phyloP scores from a whole-genome alignment of 2,888 invertebrate genomes.

The Neoascia interrupta region DNA sequence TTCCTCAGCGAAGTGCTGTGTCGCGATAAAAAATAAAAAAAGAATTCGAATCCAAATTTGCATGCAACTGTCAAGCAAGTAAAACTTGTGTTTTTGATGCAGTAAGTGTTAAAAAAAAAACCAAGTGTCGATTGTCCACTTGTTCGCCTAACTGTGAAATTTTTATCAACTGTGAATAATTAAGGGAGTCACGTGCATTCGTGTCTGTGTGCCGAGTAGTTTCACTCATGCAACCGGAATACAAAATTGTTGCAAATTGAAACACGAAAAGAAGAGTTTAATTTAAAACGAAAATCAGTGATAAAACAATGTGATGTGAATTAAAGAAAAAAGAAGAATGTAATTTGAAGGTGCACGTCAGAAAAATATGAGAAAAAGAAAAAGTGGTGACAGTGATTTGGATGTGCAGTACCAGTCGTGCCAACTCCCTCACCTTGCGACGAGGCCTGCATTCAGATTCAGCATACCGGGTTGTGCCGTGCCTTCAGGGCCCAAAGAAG shows the following conservation, averaged over 20 bases:
- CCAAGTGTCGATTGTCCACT: background rate
- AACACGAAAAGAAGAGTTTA: too few relatives aligned
- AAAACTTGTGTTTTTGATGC: background rate
- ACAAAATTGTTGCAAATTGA: constrained; percentile 46
- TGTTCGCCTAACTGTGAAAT: constrained; percentile 26
- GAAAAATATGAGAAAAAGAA: constrained; percentile 39
- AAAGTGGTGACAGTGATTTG: constrained; percentile 55
- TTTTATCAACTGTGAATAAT: constrained; percentile 10
- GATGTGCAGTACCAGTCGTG: constrained; percentile 21
- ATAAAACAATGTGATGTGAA: constrained; percentile 40
- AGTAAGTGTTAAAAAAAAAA: constrained; percentile 23
- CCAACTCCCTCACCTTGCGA: constrained; percentile 12
- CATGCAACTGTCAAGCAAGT: constrained; percentile 11
- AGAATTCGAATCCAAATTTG: too few relatives aligned
- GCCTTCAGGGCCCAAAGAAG: constrained; percentile 9
- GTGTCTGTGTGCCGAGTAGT: constrained; percentile 25
- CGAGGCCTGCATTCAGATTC: background rate
- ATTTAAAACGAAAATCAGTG: constrained; percentile 50
- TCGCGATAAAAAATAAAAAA: constrained; percentile 1
- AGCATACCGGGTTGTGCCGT: background rate
- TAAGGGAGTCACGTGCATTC: constrained; percentile 49
- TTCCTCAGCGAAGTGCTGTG: constrained; percentile 12
- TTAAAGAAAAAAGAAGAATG: constrained; percentile 35
- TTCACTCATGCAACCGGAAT: constrained; percentile 59
- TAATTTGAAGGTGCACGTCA: constrained; percentile 35